Evolutionary conservation across 2,113 vertebrate species (phyloP).

Genomic region (Reinhardtius hippoglossoides): DNA sequence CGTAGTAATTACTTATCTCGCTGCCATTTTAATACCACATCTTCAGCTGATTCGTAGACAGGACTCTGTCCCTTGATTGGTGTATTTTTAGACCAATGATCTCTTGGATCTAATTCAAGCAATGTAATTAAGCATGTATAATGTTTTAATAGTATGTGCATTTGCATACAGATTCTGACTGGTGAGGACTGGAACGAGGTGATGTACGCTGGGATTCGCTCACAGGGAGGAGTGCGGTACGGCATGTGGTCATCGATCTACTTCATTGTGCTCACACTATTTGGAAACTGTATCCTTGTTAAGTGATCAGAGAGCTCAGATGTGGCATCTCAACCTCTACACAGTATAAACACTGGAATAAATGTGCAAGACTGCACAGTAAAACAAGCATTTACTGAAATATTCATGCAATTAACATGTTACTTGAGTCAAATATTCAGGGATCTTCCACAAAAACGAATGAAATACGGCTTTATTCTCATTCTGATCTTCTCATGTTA

Average conservation of each 20-base stretch:
- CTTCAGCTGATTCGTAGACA: constrained; percentile 23
- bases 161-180: constrained; percentile 89
- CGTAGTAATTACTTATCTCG: constrained; percentile 54
- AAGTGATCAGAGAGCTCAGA: neutral
- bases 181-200: constrained; percentile 99
- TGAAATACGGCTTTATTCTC: too few species aligned
- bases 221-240: constrained; percentile 95
- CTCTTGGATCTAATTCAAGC: constrained; percentile 1
- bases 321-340: neutral
- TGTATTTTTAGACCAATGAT: constrained; percentile 26
- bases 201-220: constrained; percentile 98
- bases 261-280: constrained; percentile 97
- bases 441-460: too few species aligned
- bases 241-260: constrained; percentile 99
- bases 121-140: constrained; percentile 12
- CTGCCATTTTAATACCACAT: constrained; percentile 38
- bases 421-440: too few species aligned
- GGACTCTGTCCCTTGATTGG: constrained; percentile 11
- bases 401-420: too few species aligned
- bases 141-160: constrained; percentile 1
- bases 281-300: constrained; percentile 98
- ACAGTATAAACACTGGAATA: neutral
- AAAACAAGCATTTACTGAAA: too few species aligned
- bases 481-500: too few species aligned
- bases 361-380: too few species aligned